Base-by-base conservation (phyloP, 2,113 vertebrate genomes). In the Oncorhynchus keta region DNA sequence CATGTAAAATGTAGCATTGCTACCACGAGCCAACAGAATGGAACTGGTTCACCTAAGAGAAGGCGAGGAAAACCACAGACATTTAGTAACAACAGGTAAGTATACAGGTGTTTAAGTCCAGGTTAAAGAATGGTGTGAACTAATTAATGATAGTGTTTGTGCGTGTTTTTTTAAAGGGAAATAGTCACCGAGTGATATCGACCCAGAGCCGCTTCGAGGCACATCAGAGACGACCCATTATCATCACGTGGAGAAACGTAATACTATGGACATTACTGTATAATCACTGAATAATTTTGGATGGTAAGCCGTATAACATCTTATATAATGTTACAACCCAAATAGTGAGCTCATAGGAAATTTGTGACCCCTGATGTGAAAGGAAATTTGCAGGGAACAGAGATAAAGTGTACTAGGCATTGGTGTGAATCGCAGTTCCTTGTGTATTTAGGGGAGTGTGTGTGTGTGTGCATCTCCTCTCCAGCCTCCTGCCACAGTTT, bases 401-500 rank as follows among this genome's bases (percentile, higher is more conserved):
- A 48, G 74, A 76, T 48, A 11, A 70, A 45, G 68, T 68, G 67
- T 32, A 16, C 18, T 18, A 68, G 28, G 18, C 67, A 30, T 45
- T 39, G 67, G 26, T 57, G 71, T 8, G 8, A 35, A 68, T 32
- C 67, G 12, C 66, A 39, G 24, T 66, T 30, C 11, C 49, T 18
- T 76, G 72, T 76, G 26, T 75, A 18, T 69, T 48, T 35, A 39
- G 32, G 74, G 51, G 65, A 32, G 65, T 76, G 66, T 26, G n/a
- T 24, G 73, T 49, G 76, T 49, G 16, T 76, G 76, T 35, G 45
- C 84, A 68, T 35, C 83, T 16, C 88, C 89, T 93, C 88, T 92
- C 89, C 73, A 61, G 84, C 74, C 77, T 83, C 81, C 92, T 93
- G 90, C 90, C 90, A 88, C 77, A 74, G 90, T 87, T 90, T 93